Conservation (phyloP, 2,888 invertebrate species). For the Parnassius mnemosyne region DNA sequence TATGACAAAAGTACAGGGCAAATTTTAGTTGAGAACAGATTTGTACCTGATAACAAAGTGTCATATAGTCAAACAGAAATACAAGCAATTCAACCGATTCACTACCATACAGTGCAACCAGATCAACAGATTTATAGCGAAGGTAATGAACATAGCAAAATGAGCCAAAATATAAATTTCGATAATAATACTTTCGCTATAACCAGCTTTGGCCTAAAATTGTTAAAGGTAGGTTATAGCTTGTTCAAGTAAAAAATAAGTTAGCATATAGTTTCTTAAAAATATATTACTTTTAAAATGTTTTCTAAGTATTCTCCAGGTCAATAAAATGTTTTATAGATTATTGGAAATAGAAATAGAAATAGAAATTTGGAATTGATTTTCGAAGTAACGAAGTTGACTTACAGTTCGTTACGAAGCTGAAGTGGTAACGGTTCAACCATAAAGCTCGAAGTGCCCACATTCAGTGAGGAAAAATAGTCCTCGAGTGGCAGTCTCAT, state of each 20-base stretch:
- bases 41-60: conserved; percentile 1
- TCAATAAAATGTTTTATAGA: no score
- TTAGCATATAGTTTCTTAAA: not conserved
- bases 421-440: no score
- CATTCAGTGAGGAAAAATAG: no score
- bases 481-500: no score
- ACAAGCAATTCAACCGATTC: not conserved
- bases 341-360: no score
- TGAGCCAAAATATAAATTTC: conserved; percentile 19
- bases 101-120: not conserved
- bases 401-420: no score
- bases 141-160: conserved; percentile 5
- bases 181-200: conserved; percentile 43
- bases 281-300: no score
- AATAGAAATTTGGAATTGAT: no score
- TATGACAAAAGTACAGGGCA: conserved; percentile 1
- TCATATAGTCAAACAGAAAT: not conserved
- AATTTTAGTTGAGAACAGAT: conserved; percentile 9
- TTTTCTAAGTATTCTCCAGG: no score
- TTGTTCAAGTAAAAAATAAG: conserved; percentile 9
- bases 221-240: conserved; percentile 51
- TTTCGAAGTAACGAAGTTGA: no score
- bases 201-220: conserved; percentile 51
- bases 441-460: no score
- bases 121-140: not conserved